These are phyloP conservation scores for Nephila pilipes DNA, from an alignment of 1,140 invertebrate species.

Conservation along the genomic window DNA sequence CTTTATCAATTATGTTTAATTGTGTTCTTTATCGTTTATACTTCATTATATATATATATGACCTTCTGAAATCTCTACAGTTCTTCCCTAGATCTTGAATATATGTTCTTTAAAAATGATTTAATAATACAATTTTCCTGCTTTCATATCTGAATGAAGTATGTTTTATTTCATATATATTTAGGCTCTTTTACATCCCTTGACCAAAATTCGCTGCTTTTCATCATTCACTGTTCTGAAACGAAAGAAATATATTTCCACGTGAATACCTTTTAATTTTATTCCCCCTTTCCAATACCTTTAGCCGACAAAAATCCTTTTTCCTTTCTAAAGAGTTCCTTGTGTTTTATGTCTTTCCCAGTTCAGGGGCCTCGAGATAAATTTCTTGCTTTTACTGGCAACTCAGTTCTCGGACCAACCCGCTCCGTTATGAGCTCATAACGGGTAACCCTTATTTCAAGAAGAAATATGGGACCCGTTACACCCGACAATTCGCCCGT, in stretches of 20 bases:
- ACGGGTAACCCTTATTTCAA: conserved; percentile 64
- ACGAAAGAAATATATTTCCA: neutral
- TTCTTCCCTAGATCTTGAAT: too few relatives aligned
- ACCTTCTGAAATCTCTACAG: too few relatives aligned
- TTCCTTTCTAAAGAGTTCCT: neutral
- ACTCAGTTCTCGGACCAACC: neutral
- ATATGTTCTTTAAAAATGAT: too few relatives aligned
- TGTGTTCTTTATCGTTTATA: too few relatives aligned
- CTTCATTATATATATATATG: too few relatives aligned
- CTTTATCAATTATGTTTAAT: too few relatives aligned
- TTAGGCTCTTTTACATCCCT: too few relatives aligned
- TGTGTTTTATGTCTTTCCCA: conserved; percentile 57
- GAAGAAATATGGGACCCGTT: conserved; percentile 63
- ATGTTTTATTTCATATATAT: too few relatives aligned
- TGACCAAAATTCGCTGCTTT: too few relatives aligned
- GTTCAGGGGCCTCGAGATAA: conserved; percentile 45
- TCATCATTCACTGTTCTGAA: neutral
- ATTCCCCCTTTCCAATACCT: neutral
- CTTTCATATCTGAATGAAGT: too few relatives aligned
- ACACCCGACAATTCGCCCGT: conserved; percentile 41
- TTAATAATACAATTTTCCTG: too few relatives aligned
- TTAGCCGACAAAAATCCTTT: neutral
- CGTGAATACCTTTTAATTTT: conserved; percentile 43
- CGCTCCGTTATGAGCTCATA: conserved; percentile 66
- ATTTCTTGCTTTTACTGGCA: conserved; percentile 51